A percentile compares a stretch with the other conserved stretches of the same genome.
Evolutionary conservation across 1,140 invertebrate species (phyloP).

Genomic region (Diploscapter pachys): DNA sequence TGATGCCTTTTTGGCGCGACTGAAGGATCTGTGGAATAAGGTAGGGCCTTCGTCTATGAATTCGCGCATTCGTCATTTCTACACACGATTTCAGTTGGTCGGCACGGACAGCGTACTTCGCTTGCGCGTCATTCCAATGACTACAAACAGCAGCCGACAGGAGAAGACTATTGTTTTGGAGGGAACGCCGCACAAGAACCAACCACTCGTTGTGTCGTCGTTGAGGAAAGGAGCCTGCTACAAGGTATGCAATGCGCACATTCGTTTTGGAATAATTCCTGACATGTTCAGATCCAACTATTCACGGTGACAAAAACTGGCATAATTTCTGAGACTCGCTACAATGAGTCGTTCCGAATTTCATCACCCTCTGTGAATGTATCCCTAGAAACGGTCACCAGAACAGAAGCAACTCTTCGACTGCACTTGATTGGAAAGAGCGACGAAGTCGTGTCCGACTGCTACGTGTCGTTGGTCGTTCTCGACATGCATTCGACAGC

Average conservation of each 20-base stretch:
- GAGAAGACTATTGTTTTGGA: conserved; percentile 38
- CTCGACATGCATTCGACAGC: conserved; percentile 35
- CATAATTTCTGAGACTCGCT: conserved; percentile 50
- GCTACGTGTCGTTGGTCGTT: conserved; percentile 29
- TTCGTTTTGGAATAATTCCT: too few species aligned
- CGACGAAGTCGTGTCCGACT: conserved; percentile 18
- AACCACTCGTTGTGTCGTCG: conserved; percentile 41
- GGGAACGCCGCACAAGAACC: conserved; percentile 34
- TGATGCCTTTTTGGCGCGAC: conserved; percentile 43
- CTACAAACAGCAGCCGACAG: conserved; percentile 15
- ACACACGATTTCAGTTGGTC: conserved; percentile 14
- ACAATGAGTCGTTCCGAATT: conserved; percentile 48
- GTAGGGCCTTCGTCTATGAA: too few species aligned
- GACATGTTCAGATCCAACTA: conserved; percentile 34
- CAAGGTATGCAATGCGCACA: conserved; percentile 14
- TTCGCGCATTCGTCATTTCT: too few species aligned
- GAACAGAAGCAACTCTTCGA: conserved; percentile 35
- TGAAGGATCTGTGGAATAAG: conserved; percentile 49
- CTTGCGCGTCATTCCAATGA: conserved; percentile 43
- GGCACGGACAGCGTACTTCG: conserved; percentile 51
- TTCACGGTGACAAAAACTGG: conserved; percentile 57
- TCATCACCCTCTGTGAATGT: conserved; percentile 46
- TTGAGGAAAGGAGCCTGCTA: conserved; percentile 51
- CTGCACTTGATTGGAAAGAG: conserved; percentile 15
- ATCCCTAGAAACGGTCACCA: conserved; percentile 42